phyloP scores from a whole-genome alignment of 2,113 vertebrate genomes.

The Periophthalmodon schlosseri region DNA sequence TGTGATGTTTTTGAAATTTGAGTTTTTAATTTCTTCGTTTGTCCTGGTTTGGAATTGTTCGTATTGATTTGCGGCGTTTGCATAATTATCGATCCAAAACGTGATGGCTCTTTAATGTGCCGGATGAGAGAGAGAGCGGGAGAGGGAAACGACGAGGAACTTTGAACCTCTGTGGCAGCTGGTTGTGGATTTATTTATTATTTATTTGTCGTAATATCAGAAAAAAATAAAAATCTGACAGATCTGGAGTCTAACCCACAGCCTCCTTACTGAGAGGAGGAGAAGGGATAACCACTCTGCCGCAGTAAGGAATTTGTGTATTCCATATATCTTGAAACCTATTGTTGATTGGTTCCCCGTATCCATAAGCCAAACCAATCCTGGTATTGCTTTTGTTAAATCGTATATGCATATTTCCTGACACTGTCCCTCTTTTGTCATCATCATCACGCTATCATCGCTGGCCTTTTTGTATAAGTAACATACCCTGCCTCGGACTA shows the following conservation, averaged over 20 bases:
- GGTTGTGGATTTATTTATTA: background rate
- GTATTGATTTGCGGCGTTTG: constrained; percentile 58
- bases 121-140: constrained; percentile 39
- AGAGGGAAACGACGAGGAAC: constrained; percentile 28
- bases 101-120: constrained; percentile 55
- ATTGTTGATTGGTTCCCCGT: too few relatives aligned
- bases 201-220: background rate
- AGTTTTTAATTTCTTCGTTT: constrained; percentile 46
- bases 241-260: too few relatives aligned
- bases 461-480: constrained; percentile 11
- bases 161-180: constrained; percentile 24
- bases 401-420: background rate
- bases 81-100: constrained; percentile 66
- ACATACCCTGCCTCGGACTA: constrained; percentile 32
- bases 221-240: background rate
- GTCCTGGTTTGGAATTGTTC: constrained; percentile 61
- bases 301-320: too few relatives aligned
- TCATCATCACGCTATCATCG: constrained; percentile 10
- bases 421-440: background rate
- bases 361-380: too few relatives aligned
- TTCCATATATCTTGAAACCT: too few relatives aligned
- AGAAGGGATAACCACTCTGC: too few relatives aligned
- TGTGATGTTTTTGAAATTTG: constrained; percentile 44
- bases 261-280: background rate
- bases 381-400: background rate